Conservation (phyloP, 1,140 invertebrate genomes). For the Papilio glaucus region DNA sequence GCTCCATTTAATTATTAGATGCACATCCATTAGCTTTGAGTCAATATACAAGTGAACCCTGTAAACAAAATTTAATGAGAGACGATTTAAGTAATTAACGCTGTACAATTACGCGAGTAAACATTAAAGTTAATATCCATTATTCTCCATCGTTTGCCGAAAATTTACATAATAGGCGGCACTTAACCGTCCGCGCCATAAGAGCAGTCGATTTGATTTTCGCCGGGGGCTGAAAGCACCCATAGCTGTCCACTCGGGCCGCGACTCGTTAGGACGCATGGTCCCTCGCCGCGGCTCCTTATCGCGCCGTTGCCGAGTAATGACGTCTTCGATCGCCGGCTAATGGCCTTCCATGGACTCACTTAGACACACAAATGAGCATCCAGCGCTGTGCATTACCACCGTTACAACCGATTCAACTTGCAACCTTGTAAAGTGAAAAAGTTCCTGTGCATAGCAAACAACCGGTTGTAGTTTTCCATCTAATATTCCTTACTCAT, state of each 20-base stretch:
- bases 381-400: conserved; percentile 55
- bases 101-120: conserved; percentile 29
- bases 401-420: background rate
- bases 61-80: conserved; percentile 17
- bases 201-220: conserved; percentile 42
- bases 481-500: background rate
- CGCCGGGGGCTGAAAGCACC: conserved; percentile 43
- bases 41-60: conserved; percentile 12
- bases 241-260: conserved; percentile 66
- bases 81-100: conserved; percentile 20
- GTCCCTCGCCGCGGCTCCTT: conserved; percentile 57
- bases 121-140: conserved; percentile 34
- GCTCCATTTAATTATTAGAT: conserved; percentile 1
- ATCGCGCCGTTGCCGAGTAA: conserved; percentile 75
- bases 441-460: background rate
- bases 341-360: conserved; percentile 75
- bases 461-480: background rate
- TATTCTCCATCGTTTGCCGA: conserved; percentile 29
- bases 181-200: conserved; percentile 24
- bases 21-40: background rate
- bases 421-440: conserved; percentile 26
- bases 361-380: conserved; percentile 82
- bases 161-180: conserved; percentile 36
- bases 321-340: conserved; percentile 75
- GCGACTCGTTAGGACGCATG: conserved; percentile 66